phyloP scores from a whole-genome alignment of 2,797 vertebrate genomes.

The Nasua narica region DNA sequence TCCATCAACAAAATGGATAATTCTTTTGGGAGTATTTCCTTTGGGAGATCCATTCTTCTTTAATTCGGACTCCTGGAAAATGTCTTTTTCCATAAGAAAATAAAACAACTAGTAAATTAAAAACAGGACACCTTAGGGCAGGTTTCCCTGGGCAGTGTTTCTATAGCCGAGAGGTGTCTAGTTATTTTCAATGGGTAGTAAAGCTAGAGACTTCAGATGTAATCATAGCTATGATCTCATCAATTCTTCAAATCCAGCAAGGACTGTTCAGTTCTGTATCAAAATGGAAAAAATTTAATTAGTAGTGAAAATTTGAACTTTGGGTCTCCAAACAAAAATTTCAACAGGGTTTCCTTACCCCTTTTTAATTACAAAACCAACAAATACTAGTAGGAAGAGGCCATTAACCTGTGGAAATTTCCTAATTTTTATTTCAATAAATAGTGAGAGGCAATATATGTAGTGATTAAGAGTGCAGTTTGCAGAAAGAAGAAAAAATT shows the following conservation, averaged over 20 bases:
- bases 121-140: not conserved
- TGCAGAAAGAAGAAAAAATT: not conserved
- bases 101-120: not conserved
- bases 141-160: not conserved
- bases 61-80: not conserved
- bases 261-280: not conserved
- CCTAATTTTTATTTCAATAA: not conserved
- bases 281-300: not conserved
- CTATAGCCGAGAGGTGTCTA: not conserved
- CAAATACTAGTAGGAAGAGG: not conserved
- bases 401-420: not conserved
- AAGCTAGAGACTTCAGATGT: not conserved
- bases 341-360: not conserved
- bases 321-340: not conserved
- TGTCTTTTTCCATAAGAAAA: slow-evolving; percentile 35
- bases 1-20: slow-evolving; percentile 87
- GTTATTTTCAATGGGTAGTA: not conserved
- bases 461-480: not conserved
- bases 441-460: not conserved
- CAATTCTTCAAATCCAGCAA: not conserved
- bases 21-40: slow-evolving; percentile 67
- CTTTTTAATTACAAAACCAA: not conserved
- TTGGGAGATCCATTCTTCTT: not conserved
- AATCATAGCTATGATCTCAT: not conserved
- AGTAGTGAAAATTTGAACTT: slow-evolving; percentile 1